Conservation (phyloP, 2,888 invertebrate genomes). For the Scrobipalpa atriplicella region DNA sequence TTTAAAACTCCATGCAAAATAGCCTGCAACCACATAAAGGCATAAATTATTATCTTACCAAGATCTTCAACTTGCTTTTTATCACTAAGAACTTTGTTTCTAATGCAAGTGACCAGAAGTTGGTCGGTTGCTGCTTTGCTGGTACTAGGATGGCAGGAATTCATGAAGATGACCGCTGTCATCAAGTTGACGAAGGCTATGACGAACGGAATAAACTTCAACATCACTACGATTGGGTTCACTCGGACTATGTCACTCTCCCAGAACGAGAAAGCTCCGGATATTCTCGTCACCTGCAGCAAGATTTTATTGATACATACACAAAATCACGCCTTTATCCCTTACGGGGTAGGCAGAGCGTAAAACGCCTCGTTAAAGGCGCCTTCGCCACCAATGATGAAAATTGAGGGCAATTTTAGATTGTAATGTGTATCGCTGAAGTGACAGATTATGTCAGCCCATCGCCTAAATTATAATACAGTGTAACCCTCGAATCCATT, state of each 20-base stretch:
- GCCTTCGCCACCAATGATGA: no score
- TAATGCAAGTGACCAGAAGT: not conserved
- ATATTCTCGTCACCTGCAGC: constrained; percentile 67
- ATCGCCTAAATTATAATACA: no score
- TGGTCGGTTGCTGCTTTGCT: not conserved
- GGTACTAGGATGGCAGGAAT: constrained; percentile 46
- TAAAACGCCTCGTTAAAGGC: no score
- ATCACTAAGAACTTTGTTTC: not conserved
- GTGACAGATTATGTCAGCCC: no score
- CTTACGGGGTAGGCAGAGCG: no score
- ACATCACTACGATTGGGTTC: constrained; percentile 60
- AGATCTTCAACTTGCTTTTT: not conserved
- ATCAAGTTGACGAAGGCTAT: constrained; percentile 67
- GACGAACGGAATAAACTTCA: constrained; percentile 70
- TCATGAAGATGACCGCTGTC: constrained; percentile 62
- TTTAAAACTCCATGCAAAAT: no score
- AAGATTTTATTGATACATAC: constrained; percentile 9
- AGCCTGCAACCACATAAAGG: no score
- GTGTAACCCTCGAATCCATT: no score
- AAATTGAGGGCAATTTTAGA: no score
- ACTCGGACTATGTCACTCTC: constrained; percentile 69
- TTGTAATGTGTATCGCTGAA: no score
- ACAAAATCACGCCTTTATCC: no score
- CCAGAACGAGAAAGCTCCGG: constrained; percentile 67
- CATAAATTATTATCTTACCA: not conserved